phyloP scores from a whole-genome alignment of 2,888 invertebrate genomes.

The Nomada ferruginata region DNA sequence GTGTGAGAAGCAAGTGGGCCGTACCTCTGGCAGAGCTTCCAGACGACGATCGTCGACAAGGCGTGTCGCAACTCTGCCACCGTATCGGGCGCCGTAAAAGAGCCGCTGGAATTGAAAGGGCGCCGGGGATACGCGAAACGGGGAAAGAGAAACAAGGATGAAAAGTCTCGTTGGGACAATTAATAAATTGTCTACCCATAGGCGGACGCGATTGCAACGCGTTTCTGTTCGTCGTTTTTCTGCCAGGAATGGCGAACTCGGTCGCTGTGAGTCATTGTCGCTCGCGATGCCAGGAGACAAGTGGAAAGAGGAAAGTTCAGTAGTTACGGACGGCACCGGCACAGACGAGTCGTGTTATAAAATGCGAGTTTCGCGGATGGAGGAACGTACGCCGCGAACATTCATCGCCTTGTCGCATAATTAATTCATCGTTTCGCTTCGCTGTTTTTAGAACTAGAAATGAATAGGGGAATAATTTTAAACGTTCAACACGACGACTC shows the following conservation, averaged over 20 bases:
- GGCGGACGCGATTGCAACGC: constrained; percentile 54
- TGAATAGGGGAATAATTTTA: not conserved
- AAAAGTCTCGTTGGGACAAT: constrained; percentile 63
- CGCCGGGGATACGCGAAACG: not conserved
- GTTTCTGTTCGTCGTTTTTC: constrained; percentile 49
- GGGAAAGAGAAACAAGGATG: constrained; percentile 20
- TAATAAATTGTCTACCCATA: constrained; percentile 74
- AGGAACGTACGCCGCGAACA: constrained; percentile 30
- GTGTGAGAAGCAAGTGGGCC: constrained; percentile 29
- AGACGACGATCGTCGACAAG: constrained; percentile 38
- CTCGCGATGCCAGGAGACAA: constrained; percentile 39
- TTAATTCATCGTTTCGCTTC: constrained; percentile 15
- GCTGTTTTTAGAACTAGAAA: not conserved
- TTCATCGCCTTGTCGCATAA: constrained; percentile 21
- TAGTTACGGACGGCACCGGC: constrained; percentile 24
- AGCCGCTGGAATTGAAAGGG: constrained; percentile 12
- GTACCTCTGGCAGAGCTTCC: constrained; percentile 53
- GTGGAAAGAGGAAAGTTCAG: constrained; percentile 50
- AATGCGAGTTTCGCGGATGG: constrained; percentile 54
- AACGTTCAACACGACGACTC: not conserved
- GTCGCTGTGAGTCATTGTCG: constrained; percentile 75
- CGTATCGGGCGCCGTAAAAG: constrained; percentile 71
- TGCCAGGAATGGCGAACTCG: constrained; percentile 76
- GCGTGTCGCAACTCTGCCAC: constrained; percentile 60
- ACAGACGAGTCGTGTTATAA: constrained; percentile 56